phyloP scores from a whole-genome alignment of 2,888 invertebrate species.

The Rhabditoides inermis region DNA sequence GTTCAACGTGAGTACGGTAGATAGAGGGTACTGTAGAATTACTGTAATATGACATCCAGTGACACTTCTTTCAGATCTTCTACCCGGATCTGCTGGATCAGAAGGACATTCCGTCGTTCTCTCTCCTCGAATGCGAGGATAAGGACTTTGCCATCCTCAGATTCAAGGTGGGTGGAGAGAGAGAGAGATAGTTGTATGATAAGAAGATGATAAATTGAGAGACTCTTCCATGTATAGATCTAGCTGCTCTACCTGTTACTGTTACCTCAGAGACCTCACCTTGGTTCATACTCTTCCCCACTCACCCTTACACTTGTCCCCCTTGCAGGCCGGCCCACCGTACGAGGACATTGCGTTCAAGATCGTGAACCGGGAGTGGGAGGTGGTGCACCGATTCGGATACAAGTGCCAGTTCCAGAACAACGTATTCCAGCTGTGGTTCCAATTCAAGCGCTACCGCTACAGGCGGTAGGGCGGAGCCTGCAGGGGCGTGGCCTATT shows the following conservation, averaged over 20 bases:
- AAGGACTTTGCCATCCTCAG: conserved; percentile 85
- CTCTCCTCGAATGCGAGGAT: conserved; percentile 66
- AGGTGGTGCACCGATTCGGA: conserved; percentile 78
- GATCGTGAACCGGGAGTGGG: conserved; percentile 97
- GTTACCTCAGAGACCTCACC: too few relatives aligned
- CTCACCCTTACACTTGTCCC: too few relatives aligned
- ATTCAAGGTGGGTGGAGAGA: too few relatives aligned
- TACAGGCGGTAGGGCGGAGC: conserved; percentile 74
- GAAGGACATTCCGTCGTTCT: conserved; percentile 81
- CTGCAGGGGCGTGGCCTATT: too few relatives aligned
- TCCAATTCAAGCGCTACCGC: conserved; percentile 94
- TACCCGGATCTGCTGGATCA: conserved; percentile 97
- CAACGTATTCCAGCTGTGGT: conserved; percentile 98
- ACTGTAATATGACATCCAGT: too few relatives aligned
- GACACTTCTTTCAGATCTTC: conserved; percentile 65
- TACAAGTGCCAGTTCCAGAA: conserved; percentile 99
- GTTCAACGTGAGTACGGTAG: conserved; percentile 66
- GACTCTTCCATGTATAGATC: too few relatives aligned
- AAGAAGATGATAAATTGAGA: too few relatives aligned
- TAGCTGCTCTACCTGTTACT: background rate
- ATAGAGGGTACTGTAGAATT: background rate
- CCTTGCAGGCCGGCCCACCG: conserved; percentile 87
- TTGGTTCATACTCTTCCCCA: too few relatives aligned
- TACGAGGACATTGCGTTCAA: conserved; percentile 67
- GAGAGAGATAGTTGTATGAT: too few relatives aligned